These are phyloP conservation scores for Pachycephus smyrnensis DNA, from an alignment of 2,888 invertebrate genomes.

Conservation along the genomic window DNA sequence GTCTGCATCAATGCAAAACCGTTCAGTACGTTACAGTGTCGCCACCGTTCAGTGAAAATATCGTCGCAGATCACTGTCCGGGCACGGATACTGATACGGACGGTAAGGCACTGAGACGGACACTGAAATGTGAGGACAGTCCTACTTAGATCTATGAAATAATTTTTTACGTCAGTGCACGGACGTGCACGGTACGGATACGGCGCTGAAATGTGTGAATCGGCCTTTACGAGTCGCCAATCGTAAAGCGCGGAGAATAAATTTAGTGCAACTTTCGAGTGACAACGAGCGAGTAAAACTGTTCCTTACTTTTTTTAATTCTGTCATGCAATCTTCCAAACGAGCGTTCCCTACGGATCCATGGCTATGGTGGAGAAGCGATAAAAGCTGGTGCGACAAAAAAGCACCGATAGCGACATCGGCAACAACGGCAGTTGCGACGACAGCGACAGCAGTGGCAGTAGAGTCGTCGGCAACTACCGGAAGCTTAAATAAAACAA, in stretches of 20 bases:
- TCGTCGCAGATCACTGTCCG: too few species aligned
- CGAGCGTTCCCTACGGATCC: neutral
- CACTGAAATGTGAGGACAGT: too few species aligned
- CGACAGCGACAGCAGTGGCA: slow-evolving; percentile 1
- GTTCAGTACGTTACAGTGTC: too few species aligned
- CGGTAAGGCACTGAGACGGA: too few species aligned
- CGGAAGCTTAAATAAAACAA: slow-evolving; percentile 30
- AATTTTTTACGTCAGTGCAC: too few species aligned
- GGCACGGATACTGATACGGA: too few species aligned
- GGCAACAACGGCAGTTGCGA: neutral
- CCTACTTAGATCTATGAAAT: too few species aligned
- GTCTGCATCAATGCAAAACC: too few species aligned
- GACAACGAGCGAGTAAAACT: neutral
- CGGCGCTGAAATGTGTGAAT: too few species aligned
- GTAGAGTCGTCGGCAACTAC: neutral
- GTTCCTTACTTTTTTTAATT: neutral
- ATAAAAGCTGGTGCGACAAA: neutral
- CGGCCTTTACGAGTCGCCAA: neutral
- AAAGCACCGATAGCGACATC: neutral
- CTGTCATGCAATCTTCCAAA: neutral
- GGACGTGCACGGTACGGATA: too few species aligned
- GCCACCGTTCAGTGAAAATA: too few species aligned
- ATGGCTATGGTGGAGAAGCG: neutral
- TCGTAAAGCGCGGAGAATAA: neutral
- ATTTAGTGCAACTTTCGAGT: neutral